phyloP scores from a whole-genome alignment of 2,888 invertebrate genomes.

The Copidosoma aretas region DNA sequence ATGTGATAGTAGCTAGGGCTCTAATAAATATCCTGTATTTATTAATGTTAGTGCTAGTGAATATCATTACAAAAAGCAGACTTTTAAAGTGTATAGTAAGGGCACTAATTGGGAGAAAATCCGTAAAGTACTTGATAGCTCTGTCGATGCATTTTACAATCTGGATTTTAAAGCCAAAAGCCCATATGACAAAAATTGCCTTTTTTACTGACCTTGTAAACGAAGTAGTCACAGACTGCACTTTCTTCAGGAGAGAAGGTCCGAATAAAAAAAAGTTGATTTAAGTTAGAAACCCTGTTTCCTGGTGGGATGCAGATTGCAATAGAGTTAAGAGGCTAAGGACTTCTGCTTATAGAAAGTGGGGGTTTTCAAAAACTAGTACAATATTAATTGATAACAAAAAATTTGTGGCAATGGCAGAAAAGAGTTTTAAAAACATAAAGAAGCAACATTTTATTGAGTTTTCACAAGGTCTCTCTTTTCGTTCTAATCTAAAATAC shows the following conservation, averaged over 20 bases:
- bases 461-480: not conserved
- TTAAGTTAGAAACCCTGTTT: no score
- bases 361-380: constrained; percentile 3
- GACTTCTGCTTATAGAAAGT: constrained; percentile 29
- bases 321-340: constrained; percentile 24
- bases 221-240: not conserved
- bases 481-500: not conserved
- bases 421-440: not conserved
- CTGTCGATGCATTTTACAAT: not conserved
- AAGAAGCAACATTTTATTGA: not conserved
- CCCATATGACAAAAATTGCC: not conserved
- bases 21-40: constrained; percentile 10
- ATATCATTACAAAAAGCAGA: not conserved
- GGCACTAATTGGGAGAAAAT: constrained; percentile 1
- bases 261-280: constrained; percentile 12
- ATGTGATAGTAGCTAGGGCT: constrained; percentile 10
- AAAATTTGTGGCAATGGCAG: not conserved
- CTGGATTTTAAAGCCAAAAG: not conserved
- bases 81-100: not conserved
- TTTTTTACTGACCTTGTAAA: constrained; percentile 1
- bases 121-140: not conserved
- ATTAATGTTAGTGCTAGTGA: no score
- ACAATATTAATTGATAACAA: constrained; percentile 1
- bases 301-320: constrained; percentile 39
- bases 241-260: constrained; percentile 7